Evolutionary conservation across 2,888 invertebrate species (phyloP), one percentile per base, ranked within the genome.

Genomic region (Clepsis dumicolana): DNA sequence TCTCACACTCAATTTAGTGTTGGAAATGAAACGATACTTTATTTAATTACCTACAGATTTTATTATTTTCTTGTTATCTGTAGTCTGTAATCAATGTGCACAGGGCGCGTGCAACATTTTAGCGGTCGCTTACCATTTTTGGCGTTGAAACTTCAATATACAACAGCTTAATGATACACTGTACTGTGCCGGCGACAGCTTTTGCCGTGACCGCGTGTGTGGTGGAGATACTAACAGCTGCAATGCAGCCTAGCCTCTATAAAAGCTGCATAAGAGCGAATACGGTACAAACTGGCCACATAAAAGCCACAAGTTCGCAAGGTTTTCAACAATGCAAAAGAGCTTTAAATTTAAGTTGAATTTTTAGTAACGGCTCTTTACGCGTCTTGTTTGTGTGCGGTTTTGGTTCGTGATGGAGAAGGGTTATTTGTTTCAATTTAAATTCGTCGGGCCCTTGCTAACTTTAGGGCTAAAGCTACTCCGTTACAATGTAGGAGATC

Each of bases 201-300:
- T 60, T 68, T 64, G 44, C 63, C 35, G 38, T 67, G 52, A 68
- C 68, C 59, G 68, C 68, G 52, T 68, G 68, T 59, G 44, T 32
- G 25, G 41, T 41, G 10, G 32, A 68, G 68, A 68, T 68, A 68
- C 29, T 41, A 52, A 3, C 27, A 21, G 29, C 7, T 10, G 12
- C 41, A 52, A n/a, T 4, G 29, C 14, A 68, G 63, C 18, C 16
- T 44, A 5, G 24, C 16, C 57, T n/a, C 24, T 25, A 24, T 52
- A 24, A 0, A 18, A 0, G 4, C 24, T 10, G n/a, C 1, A 25
- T 64, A 53, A 52, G n/a, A 48, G 24, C 24, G 16, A 16, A n/a
- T 25, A 29, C 53, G 10, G 35, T 14, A 12, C 10, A 16, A 12
- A 21, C 14, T 12, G 24, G 5, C 21, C 5, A 54, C 41, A 29